Conservation (phyloP, 2,888 invertebrate genomes). For the Ormyrus nitidulus region DNA sequence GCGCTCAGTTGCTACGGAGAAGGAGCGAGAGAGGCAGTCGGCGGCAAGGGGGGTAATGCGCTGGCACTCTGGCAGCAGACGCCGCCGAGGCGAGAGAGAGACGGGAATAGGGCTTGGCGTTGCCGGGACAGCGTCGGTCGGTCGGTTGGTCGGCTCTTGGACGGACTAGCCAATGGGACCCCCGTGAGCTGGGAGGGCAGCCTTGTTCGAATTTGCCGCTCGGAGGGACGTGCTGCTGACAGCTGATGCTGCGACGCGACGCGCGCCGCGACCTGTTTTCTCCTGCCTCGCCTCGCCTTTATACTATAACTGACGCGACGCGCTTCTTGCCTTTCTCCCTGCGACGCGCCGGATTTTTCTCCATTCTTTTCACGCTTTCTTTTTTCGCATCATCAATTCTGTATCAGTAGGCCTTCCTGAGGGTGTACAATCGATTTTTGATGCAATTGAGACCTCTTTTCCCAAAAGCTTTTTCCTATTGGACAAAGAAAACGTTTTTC, state of each 20-base stretch:
- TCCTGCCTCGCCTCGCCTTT: too few relatives aligned
- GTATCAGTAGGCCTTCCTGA: too few relatives aligned
- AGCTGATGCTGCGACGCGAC: slow-evolving; percentile 8
- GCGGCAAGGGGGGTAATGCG: slow-evolving; percentile 59
- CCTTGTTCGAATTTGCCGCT: slow-evolving; percentile 62
- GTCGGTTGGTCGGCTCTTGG: not conserved
- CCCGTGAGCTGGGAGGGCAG: not conserved
- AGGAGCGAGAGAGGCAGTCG: slow-evolving; percentile 56
- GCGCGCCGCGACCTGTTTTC: not conserved
- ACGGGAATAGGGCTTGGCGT: not conserved
- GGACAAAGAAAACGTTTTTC: too few relatives aligned
- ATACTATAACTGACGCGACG: too few relatives aligned
- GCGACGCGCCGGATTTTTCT: too few relatives aligned
- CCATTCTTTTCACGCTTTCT: too few relatives aligned
- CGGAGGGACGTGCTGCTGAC: slow-evolving; percentile 19
- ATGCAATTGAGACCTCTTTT: too few relatives aligned
- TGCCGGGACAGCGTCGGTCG: not conserved
- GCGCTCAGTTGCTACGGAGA: slow-evolving; percentile 33
- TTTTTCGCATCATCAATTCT: too few relatives aligned
- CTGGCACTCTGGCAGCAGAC: slow-evolving; percentile 61
- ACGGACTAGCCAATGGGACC: not conserved
- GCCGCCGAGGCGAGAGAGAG: slow-evolving; percentile 51
- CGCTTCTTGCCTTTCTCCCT: too few relatives aligned
- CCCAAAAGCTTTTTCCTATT: too few relatives aligned
- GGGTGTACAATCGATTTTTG: too few relatives aligned